These are phyloP conservation scores for Ruditapes philippinarum DNA, from an alignment of 1,140 invertebrate species.

Conservation along the genomic window DNA sequence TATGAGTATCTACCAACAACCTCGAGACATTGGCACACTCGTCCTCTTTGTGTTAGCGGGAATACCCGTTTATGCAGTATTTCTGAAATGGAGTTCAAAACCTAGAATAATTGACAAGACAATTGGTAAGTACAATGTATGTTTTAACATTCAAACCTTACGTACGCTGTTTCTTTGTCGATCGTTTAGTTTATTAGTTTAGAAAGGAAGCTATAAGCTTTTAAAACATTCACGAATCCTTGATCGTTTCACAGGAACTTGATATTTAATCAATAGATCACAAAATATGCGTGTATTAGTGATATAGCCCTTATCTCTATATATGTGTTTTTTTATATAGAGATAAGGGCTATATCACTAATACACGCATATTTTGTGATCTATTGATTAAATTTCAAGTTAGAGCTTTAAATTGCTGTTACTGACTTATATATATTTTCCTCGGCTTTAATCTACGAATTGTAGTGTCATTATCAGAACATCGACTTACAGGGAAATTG, in stretches of 20 bases:
- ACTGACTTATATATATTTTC: too few species aligned
- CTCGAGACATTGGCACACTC: conserved; percentile 93
- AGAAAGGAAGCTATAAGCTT: background rate
- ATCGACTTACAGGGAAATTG: too few species aligned
- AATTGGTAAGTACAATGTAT: conserved; percentile 89
- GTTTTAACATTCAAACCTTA: background rate
- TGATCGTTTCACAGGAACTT: background rate
- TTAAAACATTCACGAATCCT: background rate
- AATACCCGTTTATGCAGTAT: conserved; percentile 94
- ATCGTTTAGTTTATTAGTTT: background rate
- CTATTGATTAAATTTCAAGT: too few species aligned
- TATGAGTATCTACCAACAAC: conserved; percentile 80
- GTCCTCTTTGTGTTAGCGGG: conserved; percentile 94
- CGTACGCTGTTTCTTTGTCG: background rate
- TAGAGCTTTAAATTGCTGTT: too few species aligned
- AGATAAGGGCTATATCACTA: too few species aligned
- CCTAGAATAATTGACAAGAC: conserved; percentile 89
- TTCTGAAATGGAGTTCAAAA: conserved; percentile 93
- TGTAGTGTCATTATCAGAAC: too few species aligned
- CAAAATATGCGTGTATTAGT: background rate
- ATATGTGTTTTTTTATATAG: too few species aligned
- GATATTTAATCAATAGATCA: background rate
- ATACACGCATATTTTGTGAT: too few species aligned
- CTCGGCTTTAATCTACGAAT: too few species aligned
- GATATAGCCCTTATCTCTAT: too few species aligned